phyloP scores from a whole-genome alignment of 2,888 invertebrate genomes.

The Nowickia ferox region DNA sequence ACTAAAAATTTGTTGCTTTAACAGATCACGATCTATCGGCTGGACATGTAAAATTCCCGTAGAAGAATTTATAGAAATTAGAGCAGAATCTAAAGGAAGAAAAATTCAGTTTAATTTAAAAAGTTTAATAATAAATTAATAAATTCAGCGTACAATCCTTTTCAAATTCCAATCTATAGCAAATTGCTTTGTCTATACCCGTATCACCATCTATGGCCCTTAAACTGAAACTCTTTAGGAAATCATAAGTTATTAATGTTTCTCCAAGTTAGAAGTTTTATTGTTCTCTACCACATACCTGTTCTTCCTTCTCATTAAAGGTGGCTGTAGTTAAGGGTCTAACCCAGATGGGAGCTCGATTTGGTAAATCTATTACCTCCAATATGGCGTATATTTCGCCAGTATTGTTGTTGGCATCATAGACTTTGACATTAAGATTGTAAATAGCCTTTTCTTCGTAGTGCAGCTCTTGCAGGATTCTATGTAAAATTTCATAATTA shows the following conservation, averaged over 20 bases:
- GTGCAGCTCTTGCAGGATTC: constrained; percentile 79
- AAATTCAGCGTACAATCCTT: constrained; percentile 79
- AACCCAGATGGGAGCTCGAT: constrained; percentile 86
- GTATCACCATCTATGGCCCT: constrained; percentile 87
- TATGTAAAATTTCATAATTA: constrained; percentile 64
- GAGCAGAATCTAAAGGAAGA: constrained; percentile 70
- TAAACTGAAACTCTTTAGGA: constrained; percentile 82
- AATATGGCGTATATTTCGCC: constrained; percentile 84
- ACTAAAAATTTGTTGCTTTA: constrained; percentile 83
- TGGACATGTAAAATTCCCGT: constrained; percentile 73
- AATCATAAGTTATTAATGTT: neutral
- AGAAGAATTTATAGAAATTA: constrained; percentile 72
- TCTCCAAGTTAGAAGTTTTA: neutral
- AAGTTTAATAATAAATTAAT: neutral
- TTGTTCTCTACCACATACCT: constrained; percentile 73
- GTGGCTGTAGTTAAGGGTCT: constrained; percentile 85
- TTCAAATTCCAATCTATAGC: constrained; percentile 83
- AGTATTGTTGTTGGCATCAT: constrained; percentile 82
- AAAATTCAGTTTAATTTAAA: neutral
- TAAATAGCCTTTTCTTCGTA: constrained; percentile 84
- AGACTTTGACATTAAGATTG: constrained; percentile 85
- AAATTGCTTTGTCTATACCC: constrained; percentile 84
- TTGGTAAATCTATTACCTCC: constrained; percentile 85
- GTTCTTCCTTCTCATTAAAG: constrained; percentile 84
- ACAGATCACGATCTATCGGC: constrained; percentile 83